phyloP scores from a whole-genome alignment of 2,113 vertebrate genomes.

The Gopherus flavomarginatus region DNA sequence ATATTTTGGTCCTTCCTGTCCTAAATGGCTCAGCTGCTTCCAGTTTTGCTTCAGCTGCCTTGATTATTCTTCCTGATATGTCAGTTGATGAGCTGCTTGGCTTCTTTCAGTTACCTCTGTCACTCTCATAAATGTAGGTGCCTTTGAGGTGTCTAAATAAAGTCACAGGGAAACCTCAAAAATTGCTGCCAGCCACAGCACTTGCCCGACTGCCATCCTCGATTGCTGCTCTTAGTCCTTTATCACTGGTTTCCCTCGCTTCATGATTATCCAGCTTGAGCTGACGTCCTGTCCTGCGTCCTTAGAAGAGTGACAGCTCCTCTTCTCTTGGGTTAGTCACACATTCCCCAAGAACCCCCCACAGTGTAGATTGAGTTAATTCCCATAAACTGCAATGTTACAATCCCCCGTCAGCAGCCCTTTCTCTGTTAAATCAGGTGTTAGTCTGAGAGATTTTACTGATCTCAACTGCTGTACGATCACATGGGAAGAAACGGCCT shows the following conservation, averaged over 20 bases:
- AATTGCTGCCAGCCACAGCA: slow-evolving; percentile 38
- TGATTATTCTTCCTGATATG: slow-evolving; percentile 66
- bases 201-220: slow-evolving; percentile 12
- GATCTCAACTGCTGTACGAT: not conserved
- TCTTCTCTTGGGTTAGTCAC: not conserved
- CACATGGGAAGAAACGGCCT: fast-evolving
- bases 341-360: not conserved
- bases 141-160: slow-evolving; percentile 68
- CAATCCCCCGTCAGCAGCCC: not conserved
- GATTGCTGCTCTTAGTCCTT: slow-evolving; percentile 29
- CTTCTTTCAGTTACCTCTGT: slow-evolving; percentile 73
- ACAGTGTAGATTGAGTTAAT: not conserved
- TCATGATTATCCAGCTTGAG: not conserved
- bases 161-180: slow-evolving; percentile 40
- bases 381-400: not conserved
- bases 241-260: not conserved
- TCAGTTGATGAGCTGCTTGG: slow-evolving; percentile 68
- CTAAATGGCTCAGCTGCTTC: slow-evolving; percentile 54
- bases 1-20: slow-evolving; percentile 61
- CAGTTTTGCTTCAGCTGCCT: slow-evolving; percentile 65
- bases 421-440: not conserved
- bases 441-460: not conserved
- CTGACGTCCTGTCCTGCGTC: not conserved
- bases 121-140: slow-evolving; percentile 54
- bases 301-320: not conserved